A percentile compares a stretch with the other conserved stretches of the same genome.
phyloP scores from a whole-genome alignment of 2,888 invertebrate species.

The Agonopterix alstromeriana region DNA sequence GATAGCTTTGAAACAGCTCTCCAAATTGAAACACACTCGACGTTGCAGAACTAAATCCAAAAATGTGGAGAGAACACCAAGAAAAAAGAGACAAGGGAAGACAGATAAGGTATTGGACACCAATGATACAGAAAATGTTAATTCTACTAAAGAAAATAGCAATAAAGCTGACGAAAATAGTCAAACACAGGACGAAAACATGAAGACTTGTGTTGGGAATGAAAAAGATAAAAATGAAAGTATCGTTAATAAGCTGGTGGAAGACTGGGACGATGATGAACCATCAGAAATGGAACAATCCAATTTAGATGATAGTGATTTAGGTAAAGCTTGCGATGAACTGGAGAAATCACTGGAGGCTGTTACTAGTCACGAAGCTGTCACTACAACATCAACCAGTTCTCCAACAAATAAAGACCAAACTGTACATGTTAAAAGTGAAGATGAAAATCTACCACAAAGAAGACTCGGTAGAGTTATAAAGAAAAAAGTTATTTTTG shows the following conservation, averaged over 20 bases:
- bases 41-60: slow-evolving; percentile 15
- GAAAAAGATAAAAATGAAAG: slow-evolving; percentile 32
- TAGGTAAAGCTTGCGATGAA: slow-evolving; percentile 16
- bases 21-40: slow-evolving; percentile 34
- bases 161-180: slow-evolving; percentile 12
- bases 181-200: slow-evolving; percentile 4
- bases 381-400: slow-evolving; percentile 29
- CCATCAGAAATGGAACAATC: slow-evolving; percentile 29
- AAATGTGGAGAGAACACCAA: slow-evolving; percentile 17
- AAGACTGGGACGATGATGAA: slow-evolving; percentile 73
- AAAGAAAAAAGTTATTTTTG: slow-evolving; percentile 85
- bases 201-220: slow-evolving; percentile 2
- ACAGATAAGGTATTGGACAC: slow-evolving; percentile 7
- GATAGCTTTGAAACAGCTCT: slow-evolving; percentile 55
- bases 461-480: slow-evolving; percentile 75
- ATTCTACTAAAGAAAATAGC: slow-evolving; percentile 15
- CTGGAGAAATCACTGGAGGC: slow-evolving; percentile 22
- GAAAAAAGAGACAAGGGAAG: slow-evolving; percentile 15
- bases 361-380: slow-evolving; percentile 21
- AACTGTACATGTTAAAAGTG: slow-evolving; percentile 30
- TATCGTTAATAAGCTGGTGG: slow-evolving; percentile 71
- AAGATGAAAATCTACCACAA: slow-evolving; percentile 50
- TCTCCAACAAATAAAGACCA: slow-evolving; percentile 34
- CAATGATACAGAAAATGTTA: slow-evolving; percentile 15
- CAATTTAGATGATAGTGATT: slow-evolving; percentile 24